Base-by-base conservation (phyloP, 2,888 invertebrate species). In the Vesta saturnalis region DNA sequence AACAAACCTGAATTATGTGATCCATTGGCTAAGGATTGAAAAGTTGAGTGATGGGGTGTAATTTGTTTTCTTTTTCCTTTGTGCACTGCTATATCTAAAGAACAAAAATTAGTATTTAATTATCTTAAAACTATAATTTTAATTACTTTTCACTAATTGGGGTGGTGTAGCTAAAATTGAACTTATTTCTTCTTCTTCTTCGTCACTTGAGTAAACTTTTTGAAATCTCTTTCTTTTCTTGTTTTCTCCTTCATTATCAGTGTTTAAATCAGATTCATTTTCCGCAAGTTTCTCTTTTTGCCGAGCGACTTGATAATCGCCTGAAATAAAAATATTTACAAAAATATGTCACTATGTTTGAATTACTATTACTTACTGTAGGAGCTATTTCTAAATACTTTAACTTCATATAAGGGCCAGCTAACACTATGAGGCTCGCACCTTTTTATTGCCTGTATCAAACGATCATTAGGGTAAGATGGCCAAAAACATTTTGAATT, bases 401-500 rank as follows among this genome's bases (percentile, higher is more conserved):
- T 23, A 12, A 60, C 10, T 21, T 60, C 21, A 12, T 49, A 47
- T 15, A 46, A 22, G 8, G 19, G 15, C 60, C 60, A 60, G 35
- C 46, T 22, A 16, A 21, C 49, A 12, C 8, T 46, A n/a, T 18
- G 49, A 14, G 14, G 14, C n/a, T 22, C 47, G 5, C 15, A 1
- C 19, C 18, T 15, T 49, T 49, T 49, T 16, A 49, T 49, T 49
- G 15, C 49, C 2, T 60, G 43, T 15, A 23, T 6, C n/a, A 60
- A 22, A 14, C 14, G 21, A 1, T 14, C 21, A 5, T 22, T n/a
- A 22, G 23, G 23, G 2, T 46, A 22, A 1, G 60, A 23, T 16
- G 60, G 47, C 60, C 60, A 47, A 21, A 23, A 43, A 60, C 60
- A 60, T 5, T 30, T 10, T 10, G 18, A 4, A 16, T 22, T 46